Percentiles rank a stretch among this genome's conserved stretches.
Conservation (phyloP, 2,113 vertebrate species). For the Crotalus helleri region DNA sequence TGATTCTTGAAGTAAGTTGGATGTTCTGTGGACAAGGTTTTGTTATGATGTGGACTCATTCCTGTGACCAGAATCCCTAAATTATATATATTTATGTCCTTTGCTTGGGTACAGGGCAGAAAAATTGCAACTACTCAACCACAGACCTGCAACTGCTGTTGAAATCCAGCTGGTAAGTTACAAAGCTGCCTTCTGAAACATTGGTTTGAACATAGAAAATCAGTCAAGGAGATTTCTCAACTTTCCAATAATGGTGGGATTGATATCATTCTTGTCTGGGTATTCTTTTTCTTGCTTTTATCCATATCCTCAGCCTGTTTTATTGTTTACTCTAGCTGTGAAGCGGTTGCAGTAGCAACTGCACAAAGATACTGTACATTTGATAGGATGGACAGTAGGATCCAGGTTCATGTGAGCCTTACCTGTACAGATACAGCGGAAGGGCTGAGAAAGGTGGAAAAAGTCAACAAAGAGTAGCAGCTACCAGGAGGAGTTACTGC, state of each 20-base stretch:
- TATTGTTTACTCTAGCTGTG: not conserved
- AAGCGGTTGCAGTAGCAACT: not conserved
- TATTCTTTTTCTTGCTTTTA: not conserved
- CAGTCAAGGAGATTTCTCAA: not conserved
- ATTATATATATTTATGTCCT: not conserved
- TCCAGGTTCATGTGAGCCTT: too few relatives aligned
- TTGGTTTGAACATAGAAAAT: conserved; percentile 33
- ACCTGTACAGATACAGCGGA: not conserved
- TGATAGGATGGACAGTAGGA: not conserved
- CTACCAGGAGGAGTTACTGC: not conserved
- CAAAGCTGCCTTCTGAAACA: not conserved
- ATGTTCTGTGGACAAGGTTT: conserved; percentile 26
- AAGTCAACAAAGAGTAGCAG: not conserved
- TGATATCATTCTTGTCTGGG: not conserved
- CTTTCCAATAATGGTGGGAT: not conserved
- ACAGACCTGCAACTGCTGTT: conserved; percentile 91
- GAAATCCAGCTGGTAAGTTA: conserved; percentile 93
- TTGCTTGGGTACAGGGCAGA: conserved; percentile 82
- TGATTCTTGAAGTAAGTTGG: not conserved
- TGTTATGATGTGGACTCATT: conserved; percentile 5
- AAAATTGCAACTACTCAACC: conserved; percentile 92
- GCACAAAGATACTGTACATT: too few relatives aligned
- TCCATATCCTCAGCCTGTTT: not conserved
- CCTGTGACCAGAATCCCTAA: conserved; percentile 1
- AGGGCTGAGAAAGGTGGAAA: not conserved